A percentile compares a stretch with the other conserved stretches of the same genome.
phyloP scores from a whole-genome alignment of 2,113 vertebrate species.

The Odontesthes bonariensis region DNA sequence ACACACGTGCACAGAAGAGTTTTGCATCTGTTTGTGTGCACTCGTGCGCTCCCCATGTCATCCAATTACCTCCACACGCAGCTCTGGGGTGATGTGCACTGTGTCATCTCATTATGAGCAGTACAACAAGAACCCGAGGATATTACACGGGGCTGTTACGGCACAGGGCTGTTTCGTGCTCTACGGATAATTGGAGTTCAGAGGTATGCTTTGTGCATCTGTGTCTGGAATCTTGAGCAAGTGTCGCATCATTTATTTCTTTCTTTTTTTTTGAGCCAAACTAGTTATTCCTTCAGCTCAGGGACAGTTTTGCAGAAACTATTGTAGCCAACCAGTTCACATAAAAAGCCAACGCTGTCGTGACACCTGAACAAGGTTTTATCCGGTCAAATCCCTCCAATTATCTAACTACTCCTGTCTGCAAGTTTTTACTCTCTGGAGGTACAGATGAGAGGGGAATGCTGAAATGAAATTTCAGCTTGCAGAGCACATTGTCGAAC shows the following conservation, averaged over 20 bases:
- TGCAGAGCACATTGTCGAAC: slow-evolving; percentile 48
- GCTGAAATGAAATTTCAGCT: slow-evolving; percentile 43
- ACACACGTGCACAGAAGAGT: slow-evolving; percentile 18
- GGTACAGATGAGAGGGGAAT: slow-evolving; percentile 31
- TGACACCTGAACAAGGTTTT: neutral
- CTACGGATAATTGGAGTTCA: slow-evolving; percentile 41
- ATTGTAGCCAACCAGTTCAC: neutral
- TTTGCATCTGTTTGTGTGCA: slow-evolving; percentile 11
- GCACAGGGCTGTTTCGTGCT: slow-evolving; percentile 19
- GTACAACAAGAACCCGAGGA: slow-evolving; percentile 57
- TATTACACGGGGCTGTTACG: slow-evolving; percentile 41
- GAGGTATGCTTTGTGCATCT: slow-evolving; percentile 33
- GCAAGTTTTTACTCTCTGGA: neutral
- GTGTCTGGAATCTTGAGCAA: slow-evolving; percentile 1
- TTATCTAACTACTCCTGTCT: neutral
- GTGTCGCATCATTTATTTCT: neutral
- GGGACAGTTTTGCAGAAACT: neutral
- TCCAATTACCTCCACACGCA: slow-evolving; percentile 61
- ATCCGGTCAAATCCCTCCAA: slow-evolving; percentile 1
- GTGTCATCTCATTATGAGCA: slow-evolving; percentile 65
- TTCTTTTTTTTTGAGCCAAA: no score
- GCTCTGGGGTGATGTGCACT: slow-evolving; percentile 43
- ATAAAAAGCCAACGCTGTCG: neutral
- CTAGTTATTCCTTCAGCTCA: neutral
- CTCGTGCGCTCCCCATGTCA: slow-evolving; percentile 35